Evolutionary conservation across 2,888 invertebrate species (phyloP), one percentile per base, ranked within the genome.

Genomic region (Phortica okadai): DNA sequence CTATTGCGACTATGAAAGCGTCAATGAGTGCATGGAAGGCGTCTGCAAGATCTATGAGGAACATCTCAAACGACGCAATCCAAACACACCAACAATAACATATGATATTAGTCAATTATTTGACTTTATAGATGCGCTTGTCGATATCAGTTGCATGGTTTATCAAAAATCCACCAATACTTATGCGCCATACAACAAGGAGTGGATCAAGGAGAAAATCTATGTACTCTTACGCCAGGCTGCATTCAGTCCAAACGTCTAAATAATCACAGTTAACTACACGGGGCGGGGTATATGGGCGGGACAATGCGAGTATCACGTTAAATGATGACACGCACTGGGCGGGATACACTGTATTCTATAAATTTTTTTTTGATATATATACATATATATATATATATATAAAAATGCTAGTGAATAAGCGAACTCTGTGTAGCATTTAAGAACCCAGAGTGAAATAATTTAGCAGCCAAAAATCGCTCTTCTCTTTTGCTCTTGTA

Each of bases 21-120:
- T 99, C 8, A 99, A 98, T 88, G 99, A 99, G 89, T 98, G 98
- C 90, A 96, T 99, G 96, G 99, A 99, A 93, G 98, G 98, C 54
- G 98, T 99, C 11, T 99, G 99, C 91, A 99, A 99, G 92, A 99
- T 99, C 81, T 99, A 98, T 90, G 99, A 99, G 90, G 99, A 99
- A 89, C 99, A 99, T 92, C 92, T 99, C 83, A 99, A 99, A 90
- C 94, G 97, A 78, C 94, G 97, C 87, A 98, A 99, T 90, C 99
- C 99, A 0, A 96, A 97, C 89, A 97, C 97, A 16, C 97, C 98
- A 0, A 97, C 97, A 1, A 99, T 99, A 79, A 99, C 99, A 0
- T 99, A 99, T 89, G 99, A 99, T 91, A 99, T 99, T 76, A 97
- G 97, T 76, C 98, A 99, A 89, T 93, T 99, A 77, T 99, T 99